Evolutionary conservation across 2,888 invertebrate species (phyloP), one percentile per base, ranked within the genome.

Genomic region (Galeopsomyia nigrocyanea): DNA sequence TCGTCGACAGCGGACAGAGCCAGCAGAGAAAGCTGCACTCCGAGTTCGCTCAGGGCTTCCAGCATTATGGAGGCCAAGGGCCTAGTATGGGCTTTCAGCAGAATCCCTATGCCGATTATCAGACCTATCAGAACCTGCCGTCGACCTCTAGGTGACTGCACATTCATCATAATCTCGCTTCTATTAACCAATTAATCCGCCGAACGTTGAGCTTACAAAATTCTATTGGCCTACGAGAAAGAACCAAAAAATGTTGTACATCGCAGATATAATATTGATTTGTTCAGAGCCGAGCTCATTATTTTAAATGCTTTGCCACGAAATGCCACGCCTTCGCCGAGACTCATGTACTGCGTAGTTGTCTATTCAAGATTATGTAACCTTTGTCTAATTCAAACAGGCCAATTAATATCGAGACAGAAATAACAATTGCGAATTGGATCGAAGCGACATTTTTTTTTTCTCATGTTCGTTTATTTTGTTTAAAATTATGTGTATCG

Each of bases 1-100:
- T 88, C 75, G 88, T 83, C 53, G 87, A 87, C n/a, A 80, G 77
- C 50, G 64, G 84, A 73, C 88, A 84, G 75, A 78, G 83, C 26
- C 85, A 83, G 62, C 85, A 68, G 46, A 26, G 85, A 68, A 89
- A 88, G 75, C 88, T 88, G 76, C 88, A 88, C 68, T 80, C 82
- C 5, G 85, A 85, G 58, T 86, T 86, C 72, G 81, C 79, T 64
- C 83, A 84, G 73, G 79, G 83, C 57, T 87, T 86, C 75, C 86
- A 86, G 50, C 76, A 76, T 14, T 72, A 74, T 60, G 72, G 57
- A 13, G 22, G 21, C 5, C 78, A 77, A 39, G 58, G 60, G 9
- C 57, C 21, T 78, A 81, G 69, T 76, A 14, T 55, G 67, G 75
- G 69, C 53, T 80, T 78, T 56, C 80, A 78, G n/a, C 79, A 79